Evolutionary conservation across 2,797 vertebrate genomes (phyloP), one percentile per base, ranked within the genome.

Genomic region (Sebastes baramenuke): DNA sequence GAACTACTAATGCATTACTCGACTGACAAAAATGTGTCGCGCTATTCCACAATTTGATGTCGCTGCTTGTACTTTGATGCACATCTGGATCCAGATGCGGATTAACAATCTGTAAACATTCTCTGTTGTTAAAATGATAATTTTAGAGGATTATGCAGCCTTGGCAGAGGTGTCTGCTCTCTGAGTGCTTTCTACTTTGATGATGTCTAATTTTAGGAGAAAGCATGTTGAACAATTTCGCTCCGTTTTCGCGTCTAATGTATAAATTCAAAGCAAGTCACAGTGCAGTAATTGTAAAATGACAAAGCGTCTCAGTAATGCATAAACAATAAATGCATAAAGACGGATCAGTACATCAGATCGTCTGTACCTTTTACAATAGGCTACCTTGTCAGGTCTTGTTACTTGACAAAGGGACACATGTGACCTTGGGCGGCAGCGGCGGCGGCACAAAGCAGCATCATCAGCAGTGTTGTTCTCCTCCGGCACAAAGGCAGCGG

Each of bases 391-490:
- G 87, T 93, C 88, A 82, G 91, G 87, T 88, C 83, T 87, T 83
- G 90, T 93, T 88, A 77, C 80, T 84, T 70, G 84, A 91, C 89
- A 89, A 92, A 89, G 77, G 83, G 89, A 77, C 87, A 87, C 89
- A 86, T 73, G 88, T 90, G 90, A 92, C 90, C 87, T 91, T 83
- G 87, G 89, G 83, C 64, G 16, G 71, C 73, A 25, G 52, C n/a
- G n/a, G 52, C n/a, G 52, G 52, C 22, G 54, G 77, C 87, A 81
- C 87, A 93, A 92, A 94, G 88, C 91, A 81, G 92, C 92, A 88
- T 88, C 86, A 90, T 94, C 93, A 94, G 94, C 92, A 92, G 42
- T 90, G 91, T 89, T 83, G 93, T 89, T 89, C 92, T 92, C 90
- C 87, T 89, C 77, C 81, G 66, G 86, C 87, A 94, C 92, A 94